Evolutionary conservation across 2,888 invertebrate genomes (phyloP), one percentile per base, ranked within the genome.

Genomic region (Meloe dianella): DNA sequence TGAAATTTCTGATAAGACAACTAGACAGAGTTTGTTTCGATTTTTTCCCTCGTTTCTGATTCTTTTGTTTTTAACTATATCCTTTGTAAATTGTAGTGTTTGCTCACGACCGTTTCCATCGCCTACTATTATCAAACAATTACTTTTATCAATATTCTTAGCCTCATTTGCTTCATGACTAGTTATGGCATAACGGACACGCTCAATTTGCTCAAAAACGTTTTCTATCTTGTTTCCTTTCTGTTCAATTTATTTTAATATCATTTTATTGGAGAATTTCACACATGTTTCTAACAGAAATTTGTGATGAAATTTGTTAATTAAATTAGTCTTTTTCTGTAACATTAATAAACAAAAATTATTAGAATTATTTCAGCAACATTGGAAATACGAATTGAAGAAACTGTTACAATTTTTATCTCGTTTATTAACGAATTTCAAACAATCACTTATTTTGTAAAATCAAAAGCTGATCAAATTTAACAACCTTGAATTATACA

Each of bases 141-240:
- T 82, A 82, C 82, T 81, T 81, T 81, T 82, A 82, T 82, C 82
- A 82, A 82, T 81, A 81, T 81, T 77, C 80, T 51, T 77, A 78
- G 75, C 73, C 78, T 79, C 76, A 76, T 75, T 77, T 73, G 74
- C 73, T 76, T 77, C 76, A 77, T 76, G 76, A 71, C 73, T 69
- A 68, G 73, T 69, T 73, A 66, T 66, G 68, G 69, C 67, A 68
- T 70, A 69, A 65, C 68, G 72, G 74, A 71, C 70, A 72, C 73
- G 74, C 68, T 70, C 69, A 69, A 70, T 73, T 70, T 72, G 64
- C 63, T 65, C 64, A 72, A 71, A 63, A 51, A 51, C 47, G 47
- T 51, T 51, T 51, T 51, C 47, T 51, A 51, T 51, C 47, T 51
- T 22, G 22, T 51, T 51, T 51, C 22, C 20, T 51, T 22, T 22